Evolutionary conservation across 2,888 invertebrate genomes (phyloP), one percentile per base, ranked within the genome.

Genomic region (Meloe dianella): DNA sequence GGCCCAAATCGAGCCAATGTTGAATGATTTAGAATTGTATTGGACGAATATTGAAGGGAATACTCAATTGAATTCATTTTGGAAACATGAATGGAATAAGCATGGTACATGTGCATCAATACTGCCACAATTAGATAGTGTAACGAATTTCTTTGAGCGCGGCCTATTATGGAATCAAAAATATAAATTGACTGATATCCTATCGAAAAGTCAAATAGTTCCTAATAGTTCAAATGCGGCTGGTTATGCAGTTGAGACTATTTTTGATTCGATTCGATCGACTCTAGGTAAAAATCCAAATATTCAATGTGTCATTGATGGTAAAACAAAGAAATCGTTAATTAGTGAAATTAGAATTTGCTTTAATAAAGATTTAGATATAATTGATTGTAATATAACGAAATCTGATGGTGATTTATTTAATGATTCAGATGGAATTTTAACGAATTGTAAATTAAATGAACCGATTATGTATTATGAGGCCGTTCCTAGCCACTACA

Each of bases 41-140:
- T 95, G 95, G 95, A 87, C 89, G 0, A 92, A 93, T 75, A 85
- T 94, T 64, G 90, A 92, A 79, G 87, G 87, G 74, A 83, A 84
- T 38, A 84, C 84, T 0, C 78, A 82, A 24, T 77, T 80, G 1
- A 83, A 89, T 74, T 85, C 88, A 10, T 85, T 94, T 24, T 94
- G 93, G 93, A 85, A 88, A 66, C 93, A 94, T 77, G 94, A 94
- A 81, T 94, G 94, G 94, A 80, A 85, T 0, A 94, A 94, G 77
- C 94, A 94, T 79, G 94, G 94, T 2, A 93, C 93, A 0, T 94
- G 94, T 78, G 91, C 93, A 1, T 85, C 88, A 0, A 72, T 81
- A 5, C 71, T 92, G 3, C 84, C 87, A 0, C 74, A 82, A 4
- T 78, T 93, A 0, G 85, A 88, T 72, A 86, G 86, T 20, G 91